Evolutionary conservation across 2,888 invertebrate genomes (phyloP), one percentile per base, ranked within the genome.

Genomic region (Cerceris rybyensis): DNA sequence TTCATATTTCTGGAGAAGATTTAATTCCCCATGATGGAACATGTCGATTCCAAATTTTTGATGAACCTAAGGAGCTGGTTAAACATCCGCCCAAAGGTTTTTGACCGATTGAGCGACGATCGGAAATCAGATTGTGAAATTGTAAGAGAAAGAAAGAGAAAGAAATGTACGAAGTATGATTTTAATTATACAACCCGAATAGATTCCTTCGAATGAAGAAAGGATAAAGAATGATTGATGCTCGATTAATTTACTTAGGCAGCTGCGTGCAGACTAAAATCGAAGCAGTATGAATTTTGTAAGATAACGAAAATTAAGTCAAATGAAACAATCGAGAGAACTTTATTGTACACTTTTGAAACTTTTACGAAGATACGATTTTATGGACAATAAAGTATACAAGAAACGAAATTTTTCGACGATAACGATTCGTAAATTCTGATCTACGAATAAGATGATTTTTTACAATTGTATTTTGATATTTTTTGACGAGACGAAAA

Each of bases 1-100:
- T n/a, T 54, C 63, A 65, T 65, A 57, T 46, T 70, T 70, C 61
- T 64, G 61, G 39, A 61, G 66, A 50, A 67, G 72, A 70, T 70
- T 61, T 58, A 11, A 60, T 57, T 55, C 57, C 13, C 43, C 17
- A 7, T 43, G 39, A 42, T 9, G 58, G 49, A 68, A 39, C 49
- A 14, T 57, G 13, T 42, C 39, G 54, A 60, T 28, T 9, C 28
- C 28, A 54, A 16, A 63, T 57, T 39, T 14, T 55, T 17, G 17
- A 7, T 7, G 11, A 28, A 28, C 28, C 28, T 28, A 4, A 28
- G 28, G 28, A 28, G 28, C 28, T 28, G 28, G 28, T 4, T 28
- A 4, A 28, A 28, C 28, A 55, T 17, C 7, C 6, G 55, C 42
- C 28, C 57, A 46, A 6, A 50, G 50, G 9, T 39, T 17, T 16